Evolutionary conservation across 2,113 vertebrate species (phyloP).

Genomic region (Glaucidium brasilianum): DNA sequence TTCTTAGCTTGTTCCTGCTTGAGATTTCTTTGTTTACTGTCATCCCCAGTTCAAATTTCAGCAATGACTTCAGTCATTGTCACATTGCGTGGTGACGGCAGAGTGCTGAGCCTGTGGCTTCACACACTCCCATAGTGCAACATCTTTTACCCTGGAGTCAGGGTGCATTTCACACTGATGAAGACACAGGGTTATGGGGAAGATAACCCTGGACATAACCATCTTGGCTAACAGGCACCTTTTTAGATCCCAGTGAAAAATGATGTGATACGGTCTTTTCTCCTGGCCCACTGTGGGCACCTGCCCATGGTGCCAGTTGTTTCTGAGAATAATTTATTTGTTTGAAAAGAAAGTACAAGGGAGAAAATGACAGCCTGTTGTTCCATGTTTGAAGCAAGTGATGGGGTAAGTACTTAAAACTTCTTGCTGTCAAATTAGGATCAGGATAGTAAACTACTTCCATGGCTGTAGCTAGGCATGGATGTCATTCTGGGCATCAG

Average conservation of each 20-base stretch:
- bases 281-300: neutral
- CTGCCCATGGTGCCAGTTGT: neutral
- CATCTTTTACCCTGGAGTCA: neutral
- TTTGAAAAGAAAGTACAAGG: neutral
- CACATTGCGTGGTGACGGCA: rapidly evolving
- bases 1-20: neutral
- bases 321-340: neutral
- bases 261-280: neutral
- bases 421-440: neutral
- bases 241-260: neutral
- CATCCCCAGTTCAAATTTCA: neutral
- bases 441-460: neutral
- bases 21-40: neutral
- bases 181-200: neutral
- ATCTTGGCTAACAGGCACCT: neutral
- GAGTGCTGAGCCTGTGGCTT: neutral
- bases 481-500: neutral
- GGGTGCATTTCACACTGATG: neutral
- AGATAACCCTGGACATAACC: neutral
- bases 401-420: neutral
- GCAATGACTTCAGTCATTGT: neutral
- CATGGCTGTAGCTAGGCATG: neutral
- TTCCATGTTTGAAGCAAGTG: neutral
- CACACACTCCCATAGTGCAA: rapidly evolving
- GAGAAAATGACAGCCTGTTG: neutral